Percentiles rank a stretch among this genome's conserved stretches.
phyloP scores from a whole-genome alignment of 2,797 vertebrate genomes.

The Protosalanx chinensis region DNA sequence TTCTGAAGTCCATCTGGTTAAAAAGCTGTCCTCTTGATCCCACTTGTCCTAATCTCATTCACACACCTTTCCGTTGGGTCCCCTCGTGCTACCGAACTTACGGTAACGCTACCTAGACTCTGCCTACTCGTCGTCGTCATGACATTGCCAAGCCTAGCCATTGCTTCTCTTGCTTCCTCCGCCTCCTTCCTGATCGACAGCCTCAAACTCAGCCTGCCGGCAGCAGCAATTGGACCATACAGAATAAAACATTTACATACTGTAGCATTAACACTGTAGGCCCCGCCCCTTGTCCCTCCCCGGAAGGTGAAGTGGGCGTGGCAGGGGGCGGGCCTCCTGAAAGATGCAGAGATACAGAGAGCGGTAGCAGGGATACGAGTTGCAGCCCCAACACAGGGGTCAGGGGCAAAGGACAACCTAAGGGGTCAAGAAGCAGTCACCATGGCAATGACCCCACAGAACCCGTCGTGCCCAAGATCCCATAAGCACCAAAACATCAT shows the following conservation, averaged over 20 bases:
- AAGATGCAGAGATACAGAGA: conserved; percentile 54
- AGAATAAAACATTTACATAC: conserved; percentile 81
- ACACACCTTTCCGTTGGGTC: conserved; percentile 31
- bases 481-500: conserved; percentile 73
- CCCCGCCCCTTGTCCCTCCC: conserved; percentile 54
- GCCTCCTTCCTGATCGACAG: conserved; percentile 41
- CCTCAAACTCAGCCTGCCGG: conserved; percentile 67
- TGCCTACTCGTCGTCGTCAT: conserved; percentile 21
- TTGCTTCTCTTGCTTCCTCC: conserved; percentile 40
- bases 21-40: conserved; percentile 29
- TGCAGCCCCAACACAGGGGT: conserved; percentile 43
- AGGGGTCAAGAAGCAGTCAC: conserved; percentile 20
- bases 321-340: conserved; percentile 29
- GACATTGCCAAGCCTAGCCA: conserved; percentile 10
- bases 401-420: conserved; percentile 33
- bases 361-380: conserved; percentile 39
- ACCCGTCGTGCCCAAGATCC: conserved; percentile 71
- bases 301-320: conserved; percentile 21
- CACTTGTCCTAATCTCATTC: conserved; percentile 60
- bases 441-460: conserved; percentile 59
- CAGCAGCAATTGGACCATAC: conserved; percentile 82
- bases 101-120: conserved; percentile 33
- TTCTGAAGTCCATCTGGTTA: conserved; percentile 54
- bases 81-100: conserved; percentile 34
- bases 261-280: conserved; percentile 78